Evolutionary conservation across 2,113 vertebrate species (phyloP).

Genomic region (Nannobrachium achirus): DNA sequence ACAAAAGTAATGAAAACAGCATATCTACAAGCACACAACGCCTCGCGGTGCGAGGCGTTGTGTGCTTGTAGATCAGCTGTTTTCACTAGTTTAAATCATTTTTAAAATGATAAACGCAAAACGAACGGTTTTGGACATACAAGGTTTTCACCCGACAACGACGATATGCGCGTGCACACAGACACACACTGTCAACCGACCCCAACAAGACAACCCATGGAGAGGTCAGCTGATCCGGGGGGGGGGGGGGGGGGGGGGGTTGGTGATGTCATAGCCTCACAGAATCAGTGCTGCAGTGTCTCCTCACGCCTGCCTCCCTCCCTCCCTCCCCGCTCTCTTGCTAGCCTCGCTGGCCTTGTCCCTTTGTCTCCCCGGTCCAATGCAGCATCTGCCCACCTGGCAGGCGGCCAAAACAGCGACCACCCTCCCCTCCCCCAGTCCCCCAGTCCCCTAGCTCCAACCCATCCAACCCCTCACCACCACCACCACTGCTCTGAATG

Average conservation of each 20-base stretch:
- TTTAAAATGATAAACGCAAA: too few species aligned
- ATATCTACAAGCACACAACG: too few species aligned
- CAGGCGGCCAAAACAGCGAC: conserved; percentile 51
- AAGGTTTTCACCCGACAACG: too few species aligned
- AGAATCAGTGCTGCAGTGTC: conserved; percentile 48
- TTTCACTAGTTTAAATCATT: too few species aligned
- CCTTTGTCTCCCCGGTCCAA: conserved; percentile 61
- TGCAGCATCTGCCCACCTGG: conserved; percentile 65
- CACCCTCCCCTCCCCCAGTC: conserved; percentile 30
- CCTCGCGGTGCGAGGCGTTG: too few species aligned
- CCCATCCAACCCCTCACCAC: conserved; percentile 9
- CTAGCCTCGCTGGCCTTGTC: conserved; percentile 47
- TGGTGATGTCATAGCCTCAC: conserved; percentile 49
- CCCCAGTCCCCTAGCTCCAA: conserved; percentile 4
- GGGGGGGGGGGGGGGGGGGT: background rate
- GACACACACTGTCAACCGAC: background rate
- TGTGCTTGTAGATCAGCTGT: too few species aligned
- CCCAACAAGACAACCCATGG: conserved; percentile 43
- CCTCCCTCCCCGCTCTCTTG: conserved; percentile 44
- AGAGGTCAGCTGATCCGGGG: conserved; percentile 51
- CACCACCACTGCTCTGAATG: conserved; percentile 45
- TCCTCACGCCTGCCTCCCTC: conserved; percentile 2
- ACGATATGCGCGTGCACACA: background rate
- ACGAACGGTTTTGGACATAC: too few species aligned
- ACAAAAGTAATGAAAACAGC: too few species aligned